Evolutionary conservation across 2,113 vertebrate genomes (phyloP).

Genomic region (Tetrax tetrax): DNA sequence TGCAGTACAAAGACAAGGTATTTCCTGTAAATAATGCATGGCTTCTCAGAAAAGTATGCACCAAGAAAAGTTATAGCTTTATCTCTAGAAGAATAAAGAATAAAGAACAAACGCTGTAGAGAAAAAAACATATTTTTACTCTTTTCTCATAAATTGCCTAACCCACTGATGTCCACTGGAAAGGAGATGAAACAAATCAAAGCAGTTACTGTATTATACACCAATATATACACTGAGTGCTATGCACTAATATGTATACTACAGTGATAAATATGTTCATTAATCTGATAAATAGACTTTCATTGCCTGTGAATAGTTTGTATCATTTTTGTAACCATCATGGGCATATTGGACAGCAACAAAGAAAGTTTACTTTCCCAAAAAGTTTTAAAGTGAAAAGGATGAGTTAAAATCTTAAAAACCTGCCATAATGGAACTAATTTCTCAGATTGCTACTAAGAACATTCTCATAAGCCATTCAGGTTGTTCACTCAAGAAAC

Average conservation of each 20-base stretch:
- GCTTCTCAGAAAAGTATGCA: background rate
- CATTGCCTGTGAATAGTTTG: background rate
- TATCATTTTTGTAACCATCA: background rate
- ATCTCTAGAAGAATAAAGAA: background rate
- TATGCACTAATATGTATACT: background rate
- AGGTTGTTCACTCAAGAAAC: background rate
- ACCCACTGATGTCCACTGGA: background rate
- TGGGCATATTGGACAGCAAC: background rate
- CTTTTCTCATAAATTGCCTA: background rate
- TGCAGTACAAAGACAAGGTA: background rate
- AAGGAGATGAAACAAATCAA: background rate
- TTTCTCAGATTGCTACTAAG: background rate
- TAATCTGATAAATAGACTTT: background rate
- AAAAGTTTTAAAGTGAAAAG: background rate
- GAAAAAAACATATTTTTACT: background rate
- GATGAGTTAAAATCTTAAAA: background rate
- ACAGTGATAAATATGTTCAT: background rate
- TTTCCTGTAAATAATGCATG: slow-evolving; percentile 5
- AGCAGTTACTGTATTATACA: background rate
- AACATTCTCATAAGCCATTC: background rate
- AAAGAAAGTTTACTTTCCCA: background rate
- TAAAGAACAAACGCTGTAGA: background rate
- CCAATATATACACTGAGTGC: background rate
- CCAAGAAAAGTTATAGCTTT: background rate
- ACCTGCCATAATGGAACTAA: background rate